Conservation (phyloP, 2,797 vertebrate species). For the Intellagama lesueurii region DNA sequence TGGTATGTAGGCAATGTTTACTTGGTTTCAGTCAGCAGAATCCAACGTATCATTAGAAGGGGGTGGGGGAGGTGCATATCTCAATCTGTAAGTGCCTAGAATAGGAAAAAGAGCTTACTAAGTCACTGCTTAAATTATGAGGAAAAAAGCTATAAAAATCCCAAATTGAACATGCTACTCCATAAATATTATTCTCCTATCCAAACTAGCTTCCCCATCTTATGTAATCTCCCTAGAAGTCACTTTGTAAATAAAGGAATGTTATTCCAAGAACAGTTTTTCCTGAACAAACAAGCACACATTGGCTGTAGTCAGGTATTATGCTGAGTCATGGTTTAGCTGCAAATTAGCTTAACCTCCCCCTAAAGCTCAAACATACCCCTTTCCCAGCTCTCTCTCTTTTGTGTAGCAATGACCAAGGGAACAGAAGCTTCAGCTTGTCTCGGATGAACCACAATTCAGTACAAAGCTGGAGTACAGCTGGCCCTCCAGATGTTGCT, state of each 20-base stretch:
- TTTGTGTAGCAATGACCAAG: not conserved
- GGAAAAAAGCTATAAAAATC: conserved; percentile 69
- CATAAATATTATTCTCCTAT: conserved; percentile 70
- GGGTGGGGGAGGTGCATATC: conserved; percentile 89
- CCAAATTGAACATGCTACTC: conserved; percentile 67
- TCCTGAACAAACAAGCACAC: conserved; percentile 24
- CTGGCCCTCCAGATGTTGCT: not conserved
- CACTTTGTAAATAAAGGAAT: conserved; percentile 24
- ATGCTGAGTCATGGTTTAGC: not conserved
- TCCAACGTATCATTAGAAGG: conserved; percentile 90
- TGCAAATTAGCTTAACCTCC: not conserved
- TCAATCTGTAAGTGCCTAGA: conserved; percentile 95
- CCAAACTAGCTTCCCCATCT: conserved; percentile 39
- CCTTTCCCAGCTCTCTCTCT: not conserved
- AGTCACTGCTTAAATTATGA: conserved; percentile 76
- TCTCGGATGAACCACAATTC: not conserved
- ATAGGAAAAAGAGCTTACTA: conserved; percentile 85
- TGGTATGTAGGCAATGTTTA: conserved; percentile 80
- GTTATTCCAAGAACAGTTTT: conserved; percentile 1
- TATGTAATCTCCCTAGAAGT: not conserved
- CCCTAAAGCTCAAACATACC: not conserved
- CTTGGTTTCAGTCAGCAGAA: conserved; percentile 88
- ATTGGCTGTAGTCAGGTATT: conserved; percentile 26
- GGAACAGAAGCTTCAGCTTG: not conserved
- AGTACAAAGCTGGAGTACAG: not conserved